Evolutionary conservation across 1,140 invertebrate genomes (phyloP), one percentile per base, ranked within the genome.

Genomic region (Geopemphigus sp.): DNA sequence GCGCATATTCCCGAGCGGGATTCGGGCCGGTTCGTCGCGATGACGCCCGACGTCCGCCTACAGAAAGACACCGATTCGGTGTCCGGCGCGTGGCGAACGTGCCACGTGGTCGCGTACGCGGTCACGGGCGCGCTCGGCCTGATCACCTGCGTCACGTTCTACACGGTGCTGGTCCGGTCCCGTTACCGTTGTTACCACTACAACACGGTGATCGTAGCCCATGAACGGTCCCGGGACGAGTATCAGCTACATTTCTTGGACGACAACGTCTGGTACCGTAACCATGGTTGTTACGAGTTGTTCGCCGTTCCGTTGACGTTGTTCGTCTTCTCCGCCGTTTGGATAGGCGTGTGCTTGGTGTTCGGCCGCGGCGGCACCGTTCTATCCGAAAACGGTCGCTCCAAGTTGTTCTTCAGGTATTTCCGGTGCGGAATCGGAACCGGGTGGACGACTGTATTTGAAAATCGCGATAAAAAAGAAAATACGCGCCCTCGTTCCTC

Each of bases 311-410:
- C 57, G 8, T 39, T 76, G 14, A 17, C 0, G 10, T 0, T n/a
- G 29, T 47, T 19, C 56, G 8, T 61, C 15, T 26, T 19, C 32
- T 61, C 73, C 15, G 1, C 39, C 32, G 22, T 61, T 8, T 61
- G 56, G 73, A 76, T 50, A 19, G 19, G 11, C 15, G 5, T 76
- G 29, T 76, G 14, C 56, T 0, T 61, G 14, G n/a, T 45, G 1
- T 76, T 76, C 10, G 73, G 73, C 8, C 73, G 57, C 15, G 73
- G 73, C 22, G 73, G 73, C 10, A 22, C 47, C 39, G 11, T 26
- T 5, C 5, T 5, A n/a, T 1, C 22, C 15, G 56, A 76, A 5
- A 29, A 53, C 22, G 19, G n/a, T 5, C 8, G 15, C 1, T 2
- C 26, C 24, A 17, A 53, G 6, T 70, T 22, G n/a, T n/a, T n/a